Evolutionary conservation across 37 sponge, comb jelly and placozoan species (phyloP), one percentile per base, ranked within the genome.

Genomic region (Axinella damicornis): DNA sequence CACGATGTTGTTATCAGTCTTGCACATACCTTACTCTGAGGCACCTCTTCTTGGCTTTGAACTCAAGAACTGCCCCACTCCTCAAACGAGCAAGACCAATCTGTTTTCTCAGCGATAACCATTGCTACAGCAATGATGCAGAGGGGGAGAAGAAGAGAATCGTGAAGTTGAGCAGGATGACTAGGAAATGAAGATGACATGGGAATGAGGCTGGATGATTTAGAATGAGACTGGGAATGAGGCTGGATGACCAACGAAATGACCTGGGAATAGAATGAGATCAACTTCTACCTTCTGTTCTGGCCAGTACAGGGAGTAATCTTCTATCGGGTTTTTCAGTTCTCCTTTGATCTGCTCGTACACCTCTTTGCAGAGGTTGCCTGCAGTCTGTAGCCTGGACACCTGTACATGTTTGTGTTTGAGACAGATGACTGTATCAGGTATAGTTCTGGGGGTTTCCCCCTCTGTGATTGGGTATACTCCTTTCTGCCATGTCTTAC

Each of bases 21-120:
- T n/a, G n/a, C n/a, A n/a, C 77, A 5, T 73, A 84, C 92, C 92
- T 81, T 34, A 91, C 75, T 41, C 53, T 85, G 30, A 91, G 21
- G 31, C 16, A 54, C 19, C 79, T 69, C 46, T 69, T 91, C 77
- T 69, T 86, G 18, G 64, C 35, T 68, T 52, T 86, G 65, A 81
- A 75, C 24, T 73, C 58, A 12, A 91, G 73, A 13, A 57, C 53
- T 20, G 82, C 76, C 21, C 83, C 83, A 62, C 57, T 31, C 11
- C 69, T 73, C 14, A 86, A 40, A 2, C 61, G 62, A 59, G 60
- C 2, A 37, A 55, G 71, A 19, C 85, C 85, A n/a, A 85, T 16
- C 52, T 58, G 85, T 12, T 77, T 69, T 2, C 57, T 46, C 15
- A 61, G 70, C 0, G 32, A 66, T 28, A 83, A 41, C 85, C 73